phyloP scores from a whole-genome alignment of 2,113 vertebrate genomes.

The Lophius piscatorius region DNA sequence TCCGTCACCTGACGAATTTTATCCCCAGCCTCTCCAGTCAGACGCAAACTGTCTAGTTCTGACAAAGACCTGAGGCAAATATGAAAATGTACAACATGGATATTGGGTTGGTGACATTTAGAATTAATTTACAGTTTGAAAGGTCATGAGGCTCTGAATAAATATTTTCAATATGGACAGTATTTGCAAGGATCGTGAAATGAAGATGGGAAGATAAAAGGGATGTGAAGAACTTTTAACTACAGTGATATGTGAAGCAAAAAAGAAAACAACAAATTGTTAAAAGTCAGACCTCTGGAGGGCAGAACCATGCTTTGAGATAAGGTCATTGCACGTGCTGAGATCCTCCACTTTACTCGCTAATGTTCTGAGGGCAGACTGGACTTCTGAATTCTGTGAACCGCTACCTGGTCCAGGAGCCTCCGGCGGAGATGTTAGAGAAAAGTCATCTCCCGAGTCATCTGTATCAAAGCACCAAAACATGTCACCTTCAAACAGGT shows the following conservation, averaged over 20 bases:
- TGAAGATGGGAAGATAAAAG: too few relatives aligned
- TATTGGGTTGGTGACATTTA: too few relatives aligned
- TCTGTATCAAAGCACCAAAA: too few relatives aligned
- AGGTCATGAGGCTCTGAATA: too few relatives aligned
- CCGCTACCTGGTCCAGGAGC: slow-evolving; percentile 65
- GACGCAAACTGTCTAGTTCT: slow-evolving; percentile 89
- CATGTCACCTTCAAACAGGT: too few relatives aligned
- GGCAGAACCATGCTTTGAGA: slow-evolving; percentile 95
- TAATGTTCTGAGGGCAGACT: slow-evolving; percentile 89
- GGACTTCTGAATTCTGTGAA: slow-evolving; percentile 88
- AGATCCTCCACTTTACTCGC: slow-evolving; percentile 95
- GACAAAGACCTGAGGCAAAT: slow-evolving; percentile 90
- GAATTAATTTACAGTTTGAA: too few relatives aligned
- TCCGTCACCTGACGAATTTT: slow-evolving; percentile 96
- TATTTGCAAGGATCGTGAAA: too few relatives aligned
- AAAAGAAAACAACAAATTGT: too few relatives aligned
- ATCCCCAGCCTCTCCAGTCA: slow-evolving; percentile 87
- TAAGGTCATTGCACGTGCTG: slow-evolving; percentile 95
- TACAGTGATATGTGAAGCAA: too few relatives aligned
- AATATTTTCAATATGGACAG: too few relatives aligned
- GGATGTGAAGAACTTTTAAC: too few relatives aligned
- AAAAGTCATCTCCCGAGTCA: slow-evolving; percentile 91
- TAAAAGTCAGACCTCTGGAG: slow-evolving; percentile 94
- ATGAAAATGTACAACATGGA: too few relatives aligned
- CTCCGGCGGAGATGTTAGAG: slow-evolving; percentile 80